Percentiles rank a stretch among this genome's conserved stretches.
Conservation (phyloP, 2,888 invertebrate genomes). For the Hyposoter didymator region DNA sequence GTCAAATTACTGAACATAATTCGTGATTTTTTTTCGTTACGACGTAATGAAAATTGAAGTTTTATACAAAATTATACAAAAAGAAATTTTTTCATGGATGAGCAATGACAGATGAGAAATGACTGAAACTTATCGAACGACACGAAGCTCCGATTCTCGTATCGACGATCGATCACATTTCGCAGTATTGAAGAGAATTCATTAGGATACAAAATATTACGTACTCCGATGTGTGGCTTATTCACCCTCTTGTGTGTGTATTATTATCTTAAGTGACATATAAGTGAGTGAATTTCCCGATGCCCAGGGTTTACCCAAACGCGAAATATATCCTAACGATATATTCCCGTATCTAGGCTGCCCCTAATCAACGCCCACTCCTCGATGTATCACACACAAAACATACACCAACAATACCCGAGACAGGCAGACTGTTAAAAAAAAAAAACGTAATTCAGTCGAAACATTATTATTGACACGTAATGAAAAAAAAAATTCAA, state of each 20-base stretch:
- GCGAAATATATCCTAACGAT: slow-evolving; percentile 20
- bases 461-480: slow-evolving; percentile 19
- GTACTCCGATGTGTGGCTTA: not conserved
- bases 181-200: not conserved
- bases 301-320: slow-evolving; percentile 82
- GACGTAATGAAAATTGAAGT: too few relatives aligned
- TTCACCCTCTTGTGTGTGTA: not conserved
- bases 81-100: not conserved
- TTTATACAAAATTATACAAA: too few relatives aligned
- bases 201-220: not conserved
- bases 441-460: not conserved
- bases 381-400: slow-evolving; percentile 35
- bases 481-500: not conserved
- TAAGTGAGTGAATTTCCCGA: slow-evolving; percentile 68
- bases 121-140: not conserved
- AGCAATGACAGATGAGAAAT: not conserved
- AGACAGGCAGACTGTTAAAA: slow-evolving; percentile 22
- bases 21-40: not conserved
- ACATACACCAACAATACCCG: slow-evolving; percentile 35
- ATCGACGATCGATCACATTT: not conserved
- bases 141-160: not conserved
- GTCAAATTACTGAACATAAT: too few relatives aligned
- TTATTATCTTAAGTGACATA: slow-evolving; percentile 22
- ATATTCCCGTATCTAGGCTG: slow-evolving; percentile 8
- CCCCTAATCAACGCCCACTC: slow-evolving; percentile 26